These are phyloP conservation scores for Conchocele bisecta DNA, from an alignment of 2,888 invertebrate genomes.

Conservation along the genomic window DNA sequence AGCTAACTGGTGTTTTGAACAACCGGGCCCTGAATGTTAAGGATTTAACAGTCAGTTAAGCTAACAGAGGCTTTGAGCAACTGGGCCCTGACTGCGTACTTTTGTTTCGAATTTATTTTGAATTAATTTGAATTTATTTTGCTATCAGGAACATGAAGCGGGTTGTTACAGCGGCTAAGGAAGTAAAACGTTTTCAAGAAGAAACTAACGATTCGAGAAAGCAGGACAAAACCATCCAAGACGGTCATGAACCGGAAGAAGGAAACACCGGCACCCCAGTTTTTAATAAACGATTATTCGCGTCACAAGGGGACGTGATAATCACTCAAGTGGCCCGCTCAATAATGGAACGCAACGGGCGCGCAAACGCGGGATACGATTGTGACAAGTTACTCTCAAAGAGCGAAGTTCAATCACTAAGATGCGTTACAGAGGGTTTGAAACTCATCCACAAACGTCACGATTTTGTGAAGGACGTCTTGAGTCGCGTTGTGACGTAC, in stretches of 20 bases:
- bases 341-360: conserved; percentile 66
- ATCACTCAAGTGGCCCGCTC: conserved; percentile 70
- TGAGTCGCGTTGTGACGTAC: conserved; percentile 68
- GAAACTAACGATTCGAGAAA: conserved; percentile 47
- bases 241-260: conserved; percentile 49
- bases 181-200: conserved; percentile 63
- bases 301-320: conserved; percentile 67
- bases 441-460: conserved; percentile 72
- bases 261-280: conserved; percentile 66
- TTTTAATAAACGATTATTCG: conserved; percentile 76
- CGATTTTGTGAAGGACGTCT: conserved; percentile 72
- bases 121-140: too few relatives aligned
- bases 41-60: too few relatives aligned
- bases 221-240: conserved; percentile 42
- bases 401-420: conserved; percentile 64
- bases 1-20: too few relatives aligned
- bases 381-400: conserved; percentile 54
- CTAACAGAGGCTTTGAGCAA: too few relatives aligned
- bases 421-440: conserved; percentile 72
- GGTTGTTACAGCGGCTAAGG: conserved; percentile 62
- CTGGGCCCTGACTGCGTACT: too few relatives aligned
- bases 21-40: too few relatives aligned
- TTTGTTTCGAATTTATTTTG: too few relatives aligned
- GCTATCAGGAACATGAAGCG: conserved; percentile 63
- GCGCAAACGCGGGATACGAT: conserved; percentile 39